Evolutionary conservation across 2,888 invertebrate genomes (phyloP), one percentile per base, ranked within the genome.

Genomic region (Machimus rusticus): DNA sequence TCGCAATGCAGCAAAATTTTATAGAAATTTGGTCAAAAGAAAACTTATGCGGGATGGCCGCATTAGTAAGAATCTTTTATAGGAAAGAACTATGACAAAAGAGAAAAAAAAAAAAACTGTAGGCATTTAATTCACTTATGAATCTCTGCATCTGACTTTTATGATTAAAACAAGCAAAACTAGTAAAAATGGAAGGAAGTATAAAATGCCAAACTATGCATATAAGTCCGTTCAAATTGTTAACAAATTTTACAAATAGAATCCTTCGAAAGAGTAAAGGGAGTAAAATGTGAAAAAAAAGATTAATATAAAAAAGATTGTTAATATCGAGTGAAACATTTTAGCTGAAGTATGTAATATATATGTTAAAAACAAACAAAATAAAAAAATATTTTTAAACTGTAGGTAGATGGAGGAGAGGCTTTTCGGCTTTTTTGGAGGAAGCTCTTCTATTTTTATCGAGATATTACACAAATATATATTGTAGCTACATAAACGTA

Each of bases 211-310:
- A 78, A 78, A 78, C n/a, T 78, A 77, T 37, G n/a, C n/a, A 51
- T 51, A 66, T 12, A 66, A 78, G 19, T 78, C 78, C 78, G 78
- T 78, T 78, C 78, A 78, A 39, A 78, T 37, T 78, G 78, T 78
- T 78, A 78, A 78, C 78, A 78, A 78, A 37, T 76, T 34, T 19
- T 76, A 76, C 76, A 76, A 23, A 6, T 66, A 66, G 28, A 66
- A 28, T 23, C 66, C 5, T 66, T 66, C 28, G 66, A 66, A 12
- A 66, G 28, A n/a, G 76, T 37, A 76, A 5, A 76, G 12, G 23
- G 5, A 28, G 16, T 31, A 16, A 37, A 31, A 37, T 76, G 34
- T n/a, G 16, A 39, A 39, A 37, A 37, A 37, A 8, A 39, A 39
- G 2, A 39, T 14, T 23, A 66, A 66, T 28, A 66, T 12, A 16